These are phyloP conservation scores for Asbolus verrucosus DNA, from an alignment of 1,140 invertebrate genomes.

Conservation along the genomic window DNA sequence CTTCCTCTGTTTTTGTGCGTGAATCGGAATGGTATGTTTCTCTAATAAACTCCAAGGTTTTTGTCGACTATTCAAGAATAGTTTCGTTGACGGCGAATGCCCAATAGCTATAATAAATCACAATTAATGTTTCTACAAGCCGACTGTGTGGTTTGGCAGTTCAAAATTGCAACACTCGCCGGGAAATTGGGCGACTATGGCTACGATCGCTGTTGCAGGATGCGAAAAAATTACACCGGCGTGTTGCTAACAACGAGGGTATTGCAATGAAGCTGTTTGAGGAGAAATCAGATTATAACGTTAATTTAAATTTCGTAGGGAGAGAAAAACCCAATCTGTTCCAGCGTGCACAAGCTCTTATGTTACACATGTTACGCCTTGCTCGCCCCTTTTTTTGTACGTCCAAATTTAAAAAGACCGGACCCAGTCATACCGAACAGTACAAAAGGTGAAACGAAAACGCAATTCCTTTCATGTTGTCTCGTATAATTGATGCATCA, in stretches of 20 bases:
- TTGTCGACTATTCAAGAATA: conserved; percentile 16
- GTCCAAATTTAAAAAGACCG: conserved; percentile 28
- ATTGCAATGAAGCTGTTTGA: too few relatives aligned
- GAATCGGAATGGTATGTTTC: conserved; percentile 20
- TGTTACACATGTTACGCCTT: conserved; percentile 39
- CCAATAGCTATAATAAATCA: conserved; percentile 43
- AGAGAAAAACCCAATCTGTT: conserved; percentile 38
- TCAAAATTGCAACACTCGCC: conserved; percentile 17
- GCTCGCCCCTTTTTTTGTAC: conserved; percentile 19
- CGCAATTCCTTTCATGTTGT: conserved; percentile 27
- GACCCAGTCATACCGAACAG: not conserved
- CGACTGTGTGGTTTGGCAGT: conserved; percentile 14
- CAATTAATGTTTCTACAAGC: conserved; percentile 36
- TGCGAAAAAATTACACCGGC: too few relatives aligned
- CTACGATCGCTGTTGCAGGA: not conserved
- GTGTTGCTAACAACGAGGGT: too few relatives aligned
- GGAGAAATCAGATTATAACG: conserved; percentile 31
- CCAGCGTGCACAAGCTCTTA: conserved; percentile 7
- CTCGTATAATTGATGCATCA: conserved; percentile 39
- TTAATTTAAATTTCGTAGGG: conserved; percentile 31
- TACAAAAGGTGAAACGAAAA: conserved; percentile 14
- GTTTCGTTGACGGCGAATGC: conserved; percentile 35
- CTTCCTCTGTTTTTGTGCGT: conserved; percentile 33
- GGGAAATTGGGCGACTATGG: not conserved
- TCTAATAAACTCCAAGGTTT: conserved; percentile 39